Evolutionary conservation across 2,797 vertebrate genomes (phyloP).

Genomic region (Tapirus indicus): DNA sequence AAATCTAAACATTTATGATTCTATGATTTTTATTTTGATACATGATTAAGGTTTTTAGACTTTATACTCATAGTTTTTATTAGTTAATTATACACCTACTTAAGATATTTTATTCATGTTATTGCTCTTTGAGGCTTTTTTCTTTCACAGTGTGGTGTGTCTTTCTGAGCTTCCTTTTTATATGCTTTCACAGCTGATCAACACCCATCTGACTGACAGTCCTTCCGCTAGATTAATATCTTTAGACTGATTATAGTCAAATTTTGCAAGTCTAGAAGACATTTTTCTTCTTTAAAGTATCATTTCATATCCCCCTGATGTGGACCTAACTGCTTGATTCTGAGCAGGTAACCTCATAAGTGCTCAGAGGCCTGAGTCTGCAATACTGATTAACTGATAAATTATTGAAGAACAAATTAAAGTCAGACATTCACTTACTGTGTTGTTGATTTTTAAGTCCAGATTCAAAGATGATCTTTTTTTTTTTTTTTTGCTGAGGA

Average conservation of each 20-base stretch:
- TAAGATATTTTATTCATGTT: background rate
- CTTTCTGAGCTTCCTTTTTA: background rate
- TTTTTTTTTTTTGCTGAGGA: too few species aligned
- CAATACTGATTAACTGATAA: background rate
- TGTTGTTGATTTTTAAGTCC: conserved; percentile 37
- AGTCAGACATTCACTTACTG: background rate
- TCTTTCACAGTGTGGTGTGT: background rate
- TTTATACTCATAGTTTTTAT: background rate
- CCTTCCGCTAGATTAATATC: background rate
- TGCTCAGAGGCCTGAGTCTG: background rate
- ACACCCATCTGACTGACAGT: background rate
- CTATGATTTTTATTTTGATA: background rate
- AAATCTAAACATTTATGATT: background rate
- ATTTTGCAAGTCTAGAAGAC: background rate
- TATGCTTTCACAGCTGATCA: background rate
- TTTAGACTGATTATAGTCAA: conserved; percentile 17
- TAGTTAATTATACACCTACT: background rate
- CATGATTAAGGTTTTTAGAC: background rate
- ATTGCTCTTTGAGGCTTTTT: background rate
- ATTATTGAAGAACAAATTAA: conserved; percentile 43
- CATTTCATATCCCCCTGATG: background rate
- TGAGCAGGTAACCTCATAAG: background rate
- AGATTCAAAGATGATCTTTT: conserved; percentile 1
- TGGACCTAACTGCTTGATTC: background rate
- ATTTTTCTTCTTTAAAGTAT: conserved; percentile 29